phyloP scores from a whole-genome alignment of 2,797 vertebrate species.

The Hippopotamyrus pictus region DNA sequence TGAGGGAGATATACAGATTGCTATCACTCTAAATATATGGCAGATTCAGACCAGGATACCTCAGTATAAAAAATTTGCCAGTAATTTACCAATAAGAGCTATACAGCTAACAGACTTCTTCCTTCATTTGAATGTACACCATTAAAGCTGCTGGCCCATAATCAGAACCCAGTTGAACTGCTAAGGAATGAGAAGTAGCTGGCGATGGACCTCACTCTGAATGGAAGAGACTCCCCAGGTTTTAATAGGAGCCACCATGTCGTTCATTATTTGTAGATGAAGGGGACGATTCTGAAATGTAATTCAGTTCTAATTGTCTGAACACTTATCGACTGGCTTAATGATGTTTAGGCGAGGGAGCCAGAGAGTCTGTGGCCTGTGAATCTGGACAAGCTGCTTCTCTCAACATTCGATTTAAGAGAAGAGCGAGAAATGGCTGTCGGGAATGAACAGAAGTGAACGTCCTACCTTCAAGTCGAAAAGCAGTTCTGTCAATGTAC shows the following conservation, averaged over 20 bases:
- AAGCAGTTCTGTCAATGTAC: background rate
- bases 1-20: background rate
- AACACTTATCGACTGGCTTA: slow-evolving; percentile 71
- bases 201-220: background rate
- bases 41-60: background rate
- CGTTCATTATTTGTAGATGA: slow-evolving; percentile 49
- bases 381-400: slow-evolving; percentile 61
- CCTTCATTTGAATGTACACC: background rate
- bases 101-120: background rate
- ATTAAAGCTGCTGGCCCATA: background rate
- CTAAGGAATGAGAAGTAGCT: background rate
- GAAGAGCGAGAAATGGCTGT: slow-evolving; percentile 39
- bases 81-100: background rate
- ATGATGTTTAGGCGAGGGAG: slow-evolving; percentile 67
- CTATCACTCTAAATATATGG: background rate
- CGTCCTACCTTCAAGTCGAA: slow-evolving; percentile 22
- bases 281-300: slow-evolving; percentile 48
- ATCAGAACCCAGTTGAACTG: background rate
- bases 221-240: background rate
- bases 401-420: slow-evolving; percentile 53
- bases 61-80: background rate
- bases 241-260: slow-evolving; percentile 40
- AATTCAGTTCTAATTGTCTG: slow-evolving; percentile 67
- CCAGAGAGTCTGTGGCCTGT: slow-evolving; percentile 59
- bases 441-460: slow-evolving; percentile 47